phyloP scores from a whole-genome alignment of 2,113 vertebrate genomes.

The Oreamnos americanus region DNA sequence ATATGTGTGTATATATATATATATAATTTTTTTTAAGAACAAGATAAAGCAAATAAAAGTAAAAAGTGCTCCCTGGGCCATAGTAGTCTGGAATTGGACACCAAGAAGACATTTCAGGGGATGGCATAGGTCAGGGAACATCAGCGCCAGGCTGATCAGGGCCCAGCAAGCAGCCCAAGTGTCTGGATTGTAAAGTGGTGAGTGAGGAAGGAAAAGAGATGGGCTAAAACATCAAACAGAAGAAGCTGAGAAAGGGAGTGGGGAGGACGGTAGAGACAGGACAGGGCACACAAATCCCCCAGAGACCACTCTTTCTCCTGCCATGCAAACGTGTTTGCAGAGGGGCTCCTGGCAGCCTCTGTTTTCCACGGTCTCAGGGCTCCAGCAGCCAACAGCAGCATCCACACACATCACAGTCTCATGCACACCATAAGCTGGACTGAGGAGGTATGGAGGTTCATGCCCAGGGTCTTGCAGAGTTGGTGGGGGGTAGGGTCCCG shows the following conservation, averaged over 20 bases:
- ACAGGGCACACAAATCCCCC: accelerated
- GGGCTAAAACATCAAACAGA: not conserved
- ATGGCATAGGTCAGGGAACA: not conserved
- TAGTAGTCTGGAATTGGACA: not conserved
- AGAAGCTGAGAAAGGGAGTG: not conserved
- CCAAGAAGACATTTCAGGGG: not conserved
- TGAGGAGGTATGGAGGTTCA: not conserved
- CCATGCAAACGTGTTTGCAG: not conserved
- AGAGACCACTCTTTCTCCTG: not conserved
- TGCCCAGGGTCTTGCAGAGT: not conserved
- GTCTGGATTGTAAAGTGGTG: not conserved
- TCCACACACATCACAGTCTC: not conserved
- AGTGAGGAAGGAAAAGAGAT: too few relatives aligned
- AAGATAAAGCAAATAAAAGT: not conserved
- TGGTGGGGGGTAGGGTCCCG: not conserved
- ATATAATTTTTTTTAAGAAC: too few relatives aligned
- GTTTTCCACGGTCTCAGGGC: not conserved
- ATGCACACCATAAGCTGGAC: not conserved
- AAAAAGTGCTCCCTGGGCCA: too few relatives aligned
- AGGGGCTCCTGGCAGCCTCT: not conserved
- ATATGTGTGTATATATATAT: accelerated
- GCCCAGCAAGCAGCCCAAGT: not conserved
- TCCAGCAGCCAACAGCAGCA: not conserved
- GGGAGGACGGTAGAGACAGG: not conserved
- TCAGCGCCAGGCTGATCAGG: accelerated